A percentile compares a stretch with the other conserved stretches of the same genome.
Evolutionary conservation across 2,888 invertebrate genomes (phyloP).

Genomic region (Hypsopygia costalis): DNA sequence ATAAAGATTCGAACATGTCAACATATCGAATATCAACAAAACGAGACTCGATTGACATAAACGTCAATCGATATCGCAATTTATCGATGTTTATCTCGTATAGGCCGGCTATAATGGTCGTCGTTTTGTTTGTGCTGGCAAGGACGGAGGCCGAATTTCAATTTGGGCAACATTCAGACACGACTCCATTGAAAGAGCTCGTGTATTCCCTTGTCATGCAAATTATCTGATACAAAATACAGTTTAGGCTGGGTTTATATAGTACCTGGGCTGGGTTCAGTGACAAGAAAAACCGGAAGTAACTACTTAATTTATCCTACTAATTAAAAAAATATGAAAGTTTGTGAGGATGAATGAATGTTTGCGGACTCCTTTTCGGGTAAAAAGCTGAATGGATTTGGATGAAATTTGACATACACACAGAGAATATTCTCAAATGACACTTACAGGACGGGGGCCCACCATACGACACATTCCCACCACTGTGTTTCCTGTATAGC

Average conservation of each 20-base stretch:
- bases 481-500: too few species aligned
- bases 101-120: neutral
- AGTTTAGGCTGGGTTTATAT: conserved; percentile 11
- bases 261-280: too few species aligned
- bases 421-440: too few species aligned
- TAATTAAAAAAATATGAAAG: too few species aligned
- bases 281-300: too few species aligned
- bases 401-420: too few species aligned
- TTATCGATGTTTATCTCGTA: conserved; percentile 7
- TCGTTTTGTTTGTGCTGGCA: conserved; percentile 30
- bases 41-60: conserved; percentile 8
- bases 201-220: conserved; percentile 47
- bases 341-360: too few species aligned
- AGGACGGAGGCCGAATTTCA: conserved; percentile 51
- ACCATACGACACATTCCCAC: too few species aligned
- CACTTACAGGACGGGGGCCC: too few species aligned
- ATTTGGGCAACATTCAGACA: conserved; percentile 34
- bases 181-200: conserved; percentile 24
- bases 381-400: too few species aligned
- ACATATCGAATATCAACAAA: neutral
- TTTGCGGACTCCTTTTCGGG: too few species aligned
- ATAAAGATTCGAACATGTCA: neutral
- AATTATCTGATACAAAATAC: conserved; percentile 31
- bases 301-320: too few species aligned
- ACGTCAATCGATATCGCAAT: conserved; percentile 5